A percentile compares a stretch with the other conserved stretches of the same genome.
Evolutionary conservation across 1,140 invertebrate genomes (phyloP).

Genomic region (Macrosteles quadrilineatus): DNA sequence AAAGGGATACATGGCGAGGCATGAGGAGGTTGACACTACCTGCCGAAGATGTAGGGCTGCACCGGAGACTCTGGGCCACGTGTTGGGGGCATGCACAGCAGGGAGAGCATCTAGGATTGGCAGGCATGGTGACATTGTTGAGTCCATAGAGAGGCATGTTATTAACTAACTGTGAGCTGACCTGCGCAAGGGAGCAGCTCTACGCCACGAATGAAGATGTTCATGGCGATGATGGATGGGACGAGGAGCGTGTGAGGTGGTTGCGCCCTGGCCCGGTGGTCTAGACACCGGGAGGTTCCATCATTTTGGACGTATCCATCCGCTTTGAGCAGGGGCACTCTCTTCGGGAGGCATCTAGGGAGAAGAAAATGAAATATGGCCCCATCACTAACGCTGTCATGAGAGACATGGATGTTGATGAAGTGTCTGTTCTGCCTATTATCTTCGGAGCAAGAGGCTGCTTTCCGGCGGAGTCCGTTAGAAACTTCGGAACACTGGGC

Average conservation of each 20-base stretch:
- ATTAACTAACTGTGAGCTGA: neutral
- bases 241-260: too few relatives aligned
- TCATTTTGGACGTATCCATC: neutral
- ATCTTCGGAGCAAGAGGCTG: neutral
- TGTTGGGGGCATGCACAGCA: neutral
- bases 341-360: neutral
- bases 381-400: neutral
- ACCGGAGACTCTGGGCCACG: neutral
- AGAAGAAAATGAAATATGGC: conserved; percentile 4
- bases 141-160: neutral
- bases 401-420: neutral
- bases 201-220: neutral
- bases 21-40: neutral
- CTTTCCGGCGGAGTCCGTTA: neutral
- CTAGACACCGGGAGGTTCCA: neutral
- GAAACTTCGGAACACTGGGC: neutral
- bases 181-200: neutral
- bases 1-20: neutral
- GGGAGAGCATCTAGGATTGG: neutral
- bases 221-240: too few relatives aligned
- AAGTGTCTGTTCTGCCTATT: neutral
- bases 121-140: neutral
- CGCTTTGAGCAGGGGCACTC: neutral
- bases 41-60: neutral
- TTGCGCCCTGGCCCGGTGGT: neutral